Conservation (phyloP, 2,797 vertebrate genomes). For the Mormyrops attenuatus region DNA sequence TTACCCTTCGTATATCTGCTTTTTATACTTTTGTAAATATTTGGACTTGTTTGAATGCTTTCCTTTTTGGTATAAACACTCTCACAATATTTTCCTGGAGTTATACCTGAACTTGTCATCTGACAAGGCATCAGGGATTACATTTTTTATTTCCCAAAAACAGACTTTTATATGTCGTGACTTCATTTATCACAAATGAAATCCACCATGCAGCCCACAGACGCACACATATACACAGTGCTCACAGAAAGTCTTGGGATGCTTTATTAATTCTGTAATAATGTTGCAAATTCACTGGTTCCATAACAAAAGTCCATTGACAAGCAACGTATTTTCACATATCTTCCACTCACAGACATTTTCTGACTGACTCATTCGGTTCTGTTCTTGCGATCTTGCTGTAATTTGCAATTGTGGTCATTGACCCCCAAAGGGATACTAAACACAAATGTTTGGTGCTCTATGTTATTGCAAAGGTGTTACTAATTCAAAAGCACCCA, state of each 20-base stretch:
- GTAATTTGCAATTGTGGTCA: not conserved
- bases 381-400: not conserved
- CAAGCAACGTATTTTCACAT: not conserved
- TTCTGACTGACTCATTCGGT: not conserved
- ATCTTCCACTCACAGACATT: not conserved
- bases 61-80: not conserved
- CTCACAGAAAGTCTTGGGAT: not conserved
- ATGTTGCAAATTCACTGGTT: not conserved
- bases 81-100: not conserved
- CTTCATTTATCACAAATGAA: not conserved
- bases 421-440: not conserved
- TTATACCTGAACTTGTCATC: not conserved
- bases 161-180: not conserved
- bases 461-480: not conserved
- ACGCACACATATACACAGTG: not conserved
- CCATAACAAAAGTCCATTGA: not conserved
- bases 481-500: not conserved
- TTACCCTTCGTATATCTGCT: not conserved
- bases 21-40: not conserved
- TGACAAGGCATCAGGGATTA: not conserved
- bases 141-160: not conserved
- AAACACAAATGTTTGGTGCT: not conserved
- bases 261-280: not conserved
- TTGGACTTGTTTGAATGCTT: not conserved
- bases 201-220: not conserved